phyloP scores from a whole-genome alignment of 1,140 invertebrate genomes.

The Drosophila tsacasi region DNA sequence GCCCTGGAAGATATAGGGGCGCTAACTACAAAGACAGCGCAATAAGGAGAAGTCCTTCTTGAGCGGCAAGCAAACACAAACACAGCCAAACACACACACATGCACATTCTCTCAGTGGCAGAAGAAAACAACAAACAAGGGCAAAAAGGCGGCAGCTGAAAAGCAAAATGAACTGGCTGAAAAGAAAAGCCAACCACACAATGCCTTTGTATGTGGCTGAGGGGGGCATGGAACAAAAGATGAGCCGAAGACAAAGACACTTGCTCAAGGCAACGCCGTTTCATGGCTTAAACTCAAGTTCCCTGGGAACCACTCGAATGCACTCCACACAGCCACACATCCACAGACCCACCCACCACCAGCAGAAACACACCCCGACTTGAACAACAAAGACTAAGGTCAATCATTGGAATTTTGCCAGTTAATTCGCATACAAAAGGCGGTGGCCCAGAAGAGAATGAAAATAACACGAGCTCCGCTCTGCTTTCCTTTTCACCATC shows the following conservation, averaged over 20 bases:
- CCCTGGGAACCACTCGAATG: slow-evolving; percentile 53
- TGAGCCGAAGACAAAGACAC: slow-evolving; percentile 75
- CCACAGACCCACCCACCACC: slow-evolving; percentile 12
- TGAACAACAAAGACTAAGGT: slow-evolving; percentile 66
- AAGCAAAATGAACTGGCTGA: slow-evolving; percentile 24
- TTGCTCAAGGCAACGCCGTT: slow-evolving; percentile 72
- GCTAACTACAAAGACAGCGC: slow-evolving; percentile 46
- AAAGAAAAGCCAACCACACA: slow-evolving; percentile 65
- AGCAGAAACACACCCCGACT: slow-evolving; percentile 23
- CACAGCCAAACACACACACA: slow-evolving; percentile 2
- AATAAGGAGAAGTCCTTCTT: slow-evolving; percentile 36
- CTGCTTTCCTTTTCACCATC: background rate
- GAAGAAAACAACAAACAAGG: slow-evolving; percentile 38
- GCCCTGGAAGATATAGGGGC: slow-evolving; percentile 28
- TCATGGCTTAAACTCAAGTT: slow-evolving; percentile 67
- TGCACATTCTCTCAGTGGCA: background rate
- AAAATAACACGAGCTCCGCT: slow-evolving; percentile 40
- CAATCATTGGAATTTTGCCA: slow-evolving; percentile 83
- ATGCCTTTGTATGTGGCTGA: slow-evolving; percentile 48
- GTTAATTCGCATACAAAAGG: slow-evolving; percentile 81
- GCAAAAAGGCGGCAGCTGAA: slow-evolving; percentile 33
- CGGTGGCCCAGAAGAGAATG: slow-evolving; percentile 41
- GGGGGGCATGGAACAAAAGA: slow-evolving; percentile 66
- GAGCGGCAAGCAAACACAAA: slow-evolving; percentile 21
- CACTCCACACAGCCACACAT: slow-evolving; percentile 31